phyloP scores from a whole-genome alignment of 2,888 invertebrate species.

The Drosophila kokeensis region DNA sequence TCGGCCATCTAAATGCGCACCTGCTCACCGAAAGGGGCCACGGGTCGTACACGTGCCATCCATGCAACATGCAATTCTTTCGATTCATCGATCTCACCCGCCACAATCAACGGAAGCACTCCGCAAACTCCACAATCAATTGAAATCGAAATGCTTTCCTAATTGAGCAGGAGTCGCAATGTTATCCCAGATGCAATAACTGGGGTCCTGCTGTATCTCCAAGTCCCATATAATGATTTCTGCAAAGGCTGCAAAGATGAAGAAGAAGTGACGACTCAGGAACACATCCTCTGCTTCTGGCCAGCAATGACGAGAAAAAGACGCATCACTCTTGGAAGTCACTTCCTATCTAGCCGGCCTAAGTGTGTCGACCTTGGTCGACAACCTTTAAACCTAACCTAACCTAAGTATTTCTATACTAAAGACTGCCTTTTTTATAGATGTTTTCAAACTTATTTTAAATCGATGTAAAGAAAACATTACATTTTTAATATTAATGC shows the following conservation, averaged over 20 bases:
- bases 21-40: constrained; percentile 51
- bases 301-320: too few species aligned
- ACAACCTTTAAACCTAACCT: too few species aligned
- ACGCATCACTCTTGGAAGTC: too few species aligned
- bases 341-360: too few species aligned
- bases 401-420: too few species aligned
- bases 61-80: constrained; percentile 59
- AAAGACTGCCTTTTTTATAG: not conserved
- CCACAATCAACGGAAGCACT: constrained; percentile 47
- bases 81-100: constrained; percentile 55
- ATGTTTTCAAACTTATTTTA: not conserved
- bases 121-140: not conserved
- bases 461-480: not conserved
- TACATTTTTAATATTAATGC: not conserved
- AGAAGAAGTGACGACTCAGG: too few species aligned
- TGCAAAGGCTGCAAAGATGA: too few species aligned
- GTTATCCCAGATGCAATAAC: too few species aligned
- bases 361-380: too few species aligned
- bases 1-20: constrained; percentile 53
- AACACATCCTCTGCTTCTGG: too few species aligned
- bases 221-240: too few species aligned
- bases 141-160: not conserved
- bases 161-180: not conserved
- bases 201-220: too few species aligned
- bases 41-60: constrained; percentile 30